These are phyloP conservation scores for Pegea sp. DNA, from an alignment of 23 tunicate genomes.

Conservation along the genomic window DNA sequence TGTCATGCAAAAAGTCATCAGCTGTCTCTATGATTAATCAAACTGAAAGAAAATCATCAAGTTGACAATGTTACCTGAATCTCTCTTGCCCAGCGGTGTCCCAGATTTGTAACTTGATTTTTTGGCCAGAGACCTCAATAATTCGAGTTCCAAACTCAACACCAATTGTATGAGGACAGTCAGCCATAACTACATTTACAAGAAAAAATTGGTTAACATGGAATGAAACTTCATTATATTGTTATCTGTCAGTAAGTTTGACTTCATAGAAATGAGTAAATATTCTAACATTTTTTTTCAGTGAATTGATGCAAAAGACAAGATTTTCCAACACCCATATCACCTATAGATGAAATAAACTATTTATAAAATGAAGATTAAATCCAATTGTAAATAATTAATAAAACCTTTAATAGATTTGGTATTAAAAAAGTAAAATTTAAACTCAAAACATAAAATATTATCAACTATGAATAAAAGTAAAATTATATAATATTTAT, in stretches of 20 bases:
- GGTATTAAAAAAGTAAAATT: no score
- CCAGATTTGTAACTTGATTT: slow-evolving; percentile 95
- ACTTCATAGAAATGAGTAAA: background rate
- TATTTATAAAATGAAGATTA: no score
- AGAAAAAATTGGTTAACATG: background rate
- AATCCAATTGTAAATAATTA: no score
- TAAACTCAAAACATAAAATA: no score
- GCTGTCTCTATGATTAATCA: no score
- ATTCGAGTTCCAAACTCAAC: slow-evolving; percentile 97
- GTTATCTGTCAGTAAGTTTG: background rate
- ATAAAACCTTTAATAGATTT: no score
- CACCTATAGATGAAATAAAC: slow-evolving; percentile 38
- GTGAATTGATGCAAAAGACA: slow-evolving; percentile 94
- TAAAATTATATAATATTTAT: no score
- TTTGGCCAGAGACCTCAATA: slow-evolving; percentile 96
- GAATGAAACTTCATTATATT: background rate
- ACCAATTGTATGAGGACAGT: slow-evolving; percentile 98
- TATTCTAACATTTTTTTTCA: slow-evolving; percentile 84
- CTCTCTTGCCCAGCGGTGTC: slow-evolving; percentile 99
- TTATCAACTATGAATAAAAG: no score
- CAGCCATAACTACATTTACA: slow-evolving; percentile 71
- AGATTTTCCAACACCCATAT: slow-evolving; percentile 98
- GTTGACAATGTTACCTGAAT: slow-evolving; percentile 27
- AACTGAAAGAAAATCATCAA: background rate
- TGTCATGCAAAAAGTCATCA: no score